Percentiles rank a stretch among this genome's conserved stretches.
Evolutionary conservation across 1,140 invertebrate genomes (phyloP).

Genomic region (Metopolophium dirhodum): DNA sequence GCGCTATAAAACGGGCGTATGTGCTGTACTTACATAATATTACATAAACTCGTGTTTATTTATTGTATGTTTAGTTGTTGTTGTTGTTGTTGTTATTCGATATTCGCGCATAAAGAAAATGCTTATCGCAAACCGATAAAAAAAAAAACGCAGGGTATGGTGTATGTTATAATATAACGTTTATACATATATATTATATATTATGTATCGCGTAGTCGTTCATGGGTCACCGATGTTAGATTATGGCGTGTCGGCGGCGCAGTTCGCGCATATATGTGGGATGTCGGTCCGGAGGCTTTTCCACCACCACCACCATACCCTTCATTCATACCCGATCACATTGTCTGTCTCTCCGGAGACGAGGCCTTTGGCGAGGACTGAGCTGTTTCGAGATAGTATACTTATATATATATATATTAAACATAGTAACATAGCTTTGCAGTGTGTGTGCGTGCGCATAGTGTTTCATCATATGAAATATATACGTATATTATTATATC

Average conservation of each 20-base stretch:
- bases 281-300: neutral
- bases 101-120: neutral
- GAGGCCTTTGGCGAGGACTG: neutral
- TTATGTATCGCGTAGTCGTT: neutral
- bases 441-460: neutral
- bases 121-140: neutral
- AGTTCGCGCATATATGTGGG: neutral
- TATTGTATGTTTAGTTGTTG: neutral
- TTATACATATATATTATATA: neutral
- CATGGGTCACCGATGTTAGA: slow-evolving; percentile 34
- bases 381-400: neutral
- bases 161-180: neutral
- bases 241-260: neutral
- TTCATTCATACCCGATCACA: neutral
- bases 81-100: neutral
- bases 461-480: neutral
- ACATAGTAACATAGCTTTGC: neutral
- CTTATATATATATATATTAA: neutral
- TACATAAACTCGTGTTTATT: neutral
- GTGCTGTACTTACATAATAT: neutral
- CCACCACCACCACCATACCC: neutral
- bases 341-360: neutral
- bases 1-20: neutral
- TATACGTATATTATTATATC: neutral
- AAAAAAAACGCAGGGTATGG: neutral